phyloP scores from a whole-genome alignment of 2,113 vertebrate genomes.

The Alexandromys fortis region DNA sequence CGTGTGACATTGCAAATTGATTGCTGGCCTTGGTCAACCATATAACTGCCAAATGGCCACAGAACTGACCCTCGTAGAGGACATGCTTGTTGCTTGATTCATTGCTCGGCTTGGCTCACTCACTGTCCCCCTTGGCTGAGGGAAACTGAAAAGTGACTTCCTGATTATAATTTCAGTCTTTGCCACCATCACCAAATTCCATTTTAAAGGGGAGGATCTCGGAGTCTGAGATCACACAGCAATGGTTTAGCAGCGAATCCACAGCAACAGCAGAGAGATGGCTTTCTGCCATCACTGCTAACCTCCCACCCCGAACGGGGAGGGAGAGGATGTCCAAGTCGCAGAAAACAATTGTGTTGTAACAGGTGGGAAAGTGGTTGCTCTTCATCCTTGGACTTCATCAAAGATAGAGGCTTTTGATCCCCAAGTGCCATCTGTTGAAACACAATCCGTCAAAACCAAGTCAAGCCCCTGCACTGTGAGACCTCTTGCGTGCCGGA shows the following conservation, averaged over 20 bases:
- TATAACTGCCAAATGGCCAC: slow-evolving; percentile 78
- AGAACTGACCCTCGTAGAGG: slow-evolving; percentile 65
- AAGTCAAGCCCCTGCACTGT: background rate
- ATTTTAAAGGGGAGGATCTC: slow-evolving; percentile 70
- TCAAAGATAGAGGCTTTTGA: slow-evolving; percentile 67
- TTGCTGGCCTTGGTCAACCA: slow-evolving; percentile 66
- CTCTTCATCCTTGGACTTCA: slow-evolving; percentile 71
- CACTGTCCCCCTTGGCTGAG: slow-evolving; percentile 84
- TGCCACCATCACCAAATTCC: slow-evolving; percentile 79
- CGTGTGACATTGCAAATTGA: slow-evolving; percentile 79
- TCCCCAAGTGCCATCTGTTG: slow-evolving; percentile 70
- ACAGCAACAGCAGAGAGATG: slow-evolving; percentile 51
- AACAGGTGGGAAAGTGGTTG: slow-evolving; percentile 64
- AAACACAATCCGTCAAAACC: slow-evolving; percentile 70
- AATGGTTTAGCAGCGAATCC: slow-evolving; percentile 50
- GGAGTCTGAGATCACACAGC: slow-evolving; percentile 65
- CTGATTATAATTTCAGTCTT: slow-evolving; percentile 85
- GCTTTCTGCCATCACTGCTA: slow-evolving; percentile 11
- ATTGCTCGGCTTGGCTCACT: slow-evolving; percentile 82
- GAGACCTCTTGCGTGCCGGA: slow-evolving; percentile 49
- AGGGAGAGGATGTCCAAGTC: slow-evolving; percentile 33
- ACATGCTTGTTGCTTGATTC: slow-evolving; percentile 70
- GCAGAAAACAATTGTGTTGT: slow-evolving; percentile 42
- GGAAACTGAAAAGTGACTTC: slow-evolving; percentile 89
- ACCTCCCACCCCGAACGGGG: background rate